These are phyloP conservation scores for Vipera ursinii DNA, from an alignment of 2,797 vertebrate genomes.

Conservation along the genomic window DNA sequence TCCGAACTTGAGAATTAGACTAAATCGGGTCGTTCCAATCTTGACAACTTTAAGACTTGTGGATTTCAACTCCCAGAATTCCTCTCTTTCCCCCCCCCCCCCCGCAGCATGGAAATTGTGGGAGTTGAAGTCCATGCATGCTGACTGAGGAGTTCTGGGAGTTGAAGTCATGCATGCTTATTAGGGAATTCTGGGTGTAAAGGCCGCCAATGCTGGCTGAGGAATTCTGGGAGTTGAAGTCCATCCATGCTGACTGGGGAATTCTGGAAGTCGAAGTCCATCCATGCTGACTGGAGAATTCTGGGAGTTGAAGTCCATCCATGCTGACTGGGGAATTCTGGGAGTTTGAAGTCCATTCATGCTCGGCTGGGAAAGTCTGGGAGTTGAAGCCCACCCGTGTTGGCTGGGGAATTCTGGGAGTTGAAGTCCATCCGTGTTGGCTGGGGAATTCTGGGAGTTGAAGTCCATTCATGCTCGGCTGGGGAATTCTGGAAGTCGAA, in stretches of 20 bases:
- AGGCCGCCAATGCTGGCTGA: too few species aligned
- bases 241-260: rapidly evolving
- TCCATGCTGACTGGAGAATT: rapidly evolving
- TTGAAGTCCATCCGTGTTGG: rapidly evolving
- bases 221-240: background rate
- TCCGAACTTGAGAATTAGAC: background rate
- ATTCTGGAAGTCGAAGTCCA: background rate
- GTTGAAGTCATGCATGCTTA: too few species aligned
- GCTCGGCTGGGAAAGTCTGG: too few species aligned
- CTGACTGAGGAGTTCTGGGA: too few species aligned
- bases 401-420: too few species aligned
- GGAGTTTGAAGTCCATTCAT: rapidly evolving
- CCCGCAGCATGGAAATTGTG: background rate
- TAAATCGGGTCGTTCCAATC: background rate
- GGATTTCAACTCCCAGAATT: background rate
- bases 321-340: too few species aligned
- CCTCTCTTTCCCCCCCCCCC: background rate
- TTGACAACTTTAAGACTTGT: background rate
- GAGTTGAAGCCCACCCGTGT: rapidly evolving
- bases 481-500: too few species aligned
- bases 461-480: rapidly evolving
- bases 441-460: too few species aligned
- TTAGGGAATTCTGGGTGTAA: too few species aligned
- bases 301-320: background rate
- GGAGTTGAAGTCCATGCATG: background rate